Evolutionary conservation across 1,140 invertebrate genomes (phyloP), one percentile per base, ranked within the genome.

Genomic region (Gryllus bimaculatus): DNA sequence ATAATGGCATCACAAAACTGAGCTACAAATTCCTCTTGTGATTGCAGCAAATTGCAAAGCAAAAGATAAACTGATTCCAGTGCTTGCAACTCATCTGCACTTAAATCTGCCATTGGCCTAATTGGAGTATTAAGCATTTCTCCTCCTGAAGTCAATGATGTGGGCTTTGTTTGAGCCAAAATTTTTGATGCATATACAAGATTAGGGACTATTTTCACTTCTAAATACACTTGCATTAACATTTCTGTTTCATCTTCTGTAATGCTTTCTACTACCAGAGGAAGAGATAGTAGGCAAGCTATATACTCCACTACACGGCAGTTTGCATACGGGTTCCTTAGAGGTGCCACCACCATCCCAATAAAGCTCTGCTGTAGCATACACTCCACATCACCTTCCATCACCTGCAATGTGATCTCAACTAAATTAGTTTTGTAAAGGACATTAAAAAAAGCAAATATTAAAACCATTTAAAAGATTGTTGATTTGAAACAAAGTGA

Each of bases 1-100:
- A 89, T 89, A 47, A 94, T 86, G 4, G 93, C 90, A 80, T 94
- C 91, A 83, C 93, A 95, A 83, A 95, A 92, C 82, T 95, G 94
- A 1, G 88, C 88, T 0, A 94, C 88, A 84, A 93, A 95, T 78
- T 90, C 88, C 47, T 91, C 88, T 48, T 91, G 89, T 15, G 89
- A 84, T 82, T 94, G 90, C 78, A 93, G 90, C 79, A 95, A 84
- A 86, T 93, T 90, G 78, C 90, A 90, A 47, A 94, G 89, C 66
- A 95, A 84, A 79, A 93, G 88, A 82, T 91, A 88, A 79, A 93
- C 87, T 49, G 90, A 88, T 81, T 91, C 90, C 8, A 93, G 85
- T 0, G 92, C 90, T 83, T 89, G 86, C 76, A 92, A 84, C 83
- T 92, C 89, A 81, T 92, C 91, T 13, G 84, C 84, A 13, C 87